Conservation (phyloP, 2,888 invertebrate species). For the Synergus gifuensis region DNA sequence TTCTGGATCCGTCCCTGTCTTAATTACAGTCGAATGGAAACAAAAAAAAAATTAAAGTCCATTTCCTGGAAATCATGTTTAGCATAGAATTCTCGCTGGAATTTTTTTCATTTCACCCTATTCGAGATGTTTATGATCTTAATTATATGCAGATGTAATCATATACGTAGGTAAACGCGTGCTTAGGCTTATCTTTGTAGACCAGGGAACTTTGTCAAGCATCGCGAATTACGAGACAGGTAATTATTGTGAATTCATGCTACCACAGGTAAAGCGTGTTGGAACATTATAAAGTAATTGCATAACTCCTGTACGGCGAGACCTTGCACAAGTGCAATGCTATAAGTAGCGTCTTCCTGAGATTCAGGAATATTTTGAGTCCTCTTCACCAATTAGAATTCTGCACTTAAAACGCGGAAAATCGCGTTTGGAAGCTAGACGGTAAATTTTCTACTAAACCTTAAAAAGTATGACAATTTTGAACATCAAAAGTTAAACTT, state of each 20-base stretch:
- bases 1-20: too few relatives aligned
- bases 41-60: neutral
- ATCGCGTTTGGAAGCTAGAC: too few relatives aligned
- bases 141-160: neutral
- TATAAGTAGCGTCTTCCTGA: constrained; percentile 61
- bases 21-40: neutral
- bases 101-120: neutral
- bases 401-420: neutral
- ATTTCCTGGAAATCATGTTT: neutral
- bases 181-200: constrained; percentile 16
- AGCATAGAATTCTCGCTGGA: neutral
- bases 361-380: constrained; percentile 36
- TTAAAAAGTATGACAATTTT: neutral
- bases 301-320: constrained; percentile 56
- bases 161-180: neutral
- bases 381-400: neutral
- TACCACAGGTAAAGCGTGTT: constrained; percentile 53
- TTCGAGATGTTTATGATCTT: neutral
- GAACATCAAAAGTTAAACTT: too few relatives aligned
- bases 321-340: constrained; percentile 52
- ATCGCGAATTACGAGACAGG: constrained; percentile 40
- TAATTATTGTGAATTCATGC: constrained; percentile 61
- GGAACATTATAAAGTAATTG: constrained; percentile 61
- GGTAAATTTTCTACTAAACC: too few relatives aligned
- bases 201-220: constrained; percentile 25